phyloP scores from a whole-genome alignment of 2,113 vertebrate species.

The Xenopus borealis region DNA sequence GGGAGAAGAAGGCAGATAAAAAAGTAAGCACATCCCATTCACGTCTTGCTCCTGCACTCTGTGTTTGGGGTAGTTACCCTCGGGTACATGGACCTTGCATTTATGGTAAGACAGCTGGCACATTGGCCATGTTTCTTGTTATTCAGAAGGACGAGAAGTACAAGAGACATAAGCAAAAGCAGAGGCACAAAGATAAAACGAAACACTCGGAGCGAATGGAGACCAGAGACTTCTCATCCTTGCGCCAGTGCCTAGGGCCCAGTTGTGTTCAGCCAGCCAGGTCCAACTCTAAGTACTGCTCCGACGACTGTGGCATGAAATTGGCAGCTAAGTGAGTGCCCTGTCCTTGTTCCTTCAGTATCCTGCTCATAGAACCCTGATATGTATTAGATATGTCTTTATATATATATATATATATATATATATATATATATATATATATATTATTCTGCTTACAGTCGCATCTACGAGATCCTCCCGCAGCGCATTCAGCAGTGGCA shows the following conservation, averaged over 20 bases:
- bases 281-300: conserved; percentile 86
- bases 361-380: neutral
- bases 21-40: conserved; percentile 57
- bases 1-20: conserved; percentile 90
- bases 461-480: conserved; percentile 93
- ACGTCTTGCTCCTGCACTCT: neutral
- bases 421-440: no score
- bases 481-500: conserved; percentile 97
- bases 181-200: conserved; percentile 81
- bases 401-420: no score
- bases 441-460: conserved; percentile 60
- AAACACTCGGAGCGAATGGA: conserved; percentile 77
- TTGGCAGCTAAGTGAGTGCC: conserved; percentile 84
- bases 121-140: neutral
- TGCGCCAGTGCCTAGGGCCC: conserved; percentile 85
- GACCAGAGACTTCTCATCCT: conserved; percentile 63
- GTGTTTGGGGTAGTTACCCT: neutral
- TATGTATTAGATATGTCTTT: neutral
- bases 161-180: conserved; percentile 86
- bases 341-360: neutral
- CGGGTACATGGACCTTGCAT: no score
- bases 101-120: no score
- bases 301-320: conserved; percentile 92
- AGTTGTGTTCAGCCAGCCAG: conserved; percentile 75
- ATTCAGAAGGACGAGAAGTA: conserved; percentile 81